phyloP scores from a whole-genome alignment of 64 coral and sea anemone genomes.

The Montipora cactus region DNA sequence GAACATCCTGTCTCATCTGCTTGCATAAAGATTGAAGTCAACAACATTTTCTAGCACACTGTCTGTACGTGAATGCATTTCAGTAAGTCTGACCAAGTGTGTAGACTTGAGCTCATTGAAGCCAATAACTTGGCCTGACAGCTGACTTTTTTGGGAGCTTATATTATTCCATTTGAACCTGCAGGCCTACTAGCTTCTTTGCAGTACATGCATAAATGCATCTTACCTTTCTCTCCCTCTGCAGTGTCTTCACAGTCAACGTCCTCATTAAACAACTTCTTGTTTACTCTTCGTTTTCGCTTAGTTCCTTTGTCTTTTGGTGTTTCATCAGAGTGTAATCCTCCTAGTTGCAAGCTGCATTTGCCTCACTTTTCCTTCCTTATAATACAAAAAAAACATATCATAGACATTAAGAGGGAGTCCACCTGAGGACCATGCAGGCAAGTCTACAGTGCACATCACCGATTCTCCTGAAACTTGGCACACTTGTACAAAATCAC shows the following conservation, averaged over 20 bases:
- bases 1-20: too few relatives aligned
- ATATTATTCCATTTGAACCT: too few relatives aligned
- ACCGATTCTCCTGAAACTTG: not conserved
- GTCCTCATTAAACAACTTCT: slow-evolving; percentile 39
- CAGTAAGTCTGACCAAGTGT: too few relatives aligned
- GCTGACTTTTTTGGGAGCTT: too few relatives aligned
- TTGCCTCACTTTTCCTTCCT: slow-evolving; percentile 45
- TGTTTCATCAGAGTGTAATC: not conserved
- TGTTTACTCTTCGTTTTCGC: slow-evolving; percentile 30
- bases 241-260: too few relatives aligned
- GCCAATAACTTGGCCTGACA: too few relatives aligned
- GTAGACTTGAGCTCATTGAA: too few relatives aligned
- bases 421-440: not conserved
- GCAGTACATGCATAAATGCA: not conserved
- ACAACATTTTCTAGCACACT: too few relatives aligned
- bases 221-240: too few relatives aligned
- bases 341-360: slow-evolving; percentile 21
- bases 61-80: too few relatives aligned
- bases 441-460: not conserved
- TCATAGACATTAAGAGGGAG: not conserved
- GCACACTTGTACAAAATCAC: not conserved
- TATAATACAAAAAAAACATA: too few relatives aligned
- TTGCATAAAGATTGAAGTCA: too few relatives aligned
- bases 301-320: not conserved
- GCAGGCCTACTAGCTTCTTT: not conserved